phyloP scores from a whole-genome alignment of 2,888 invertebrate species.

The Melanostoma mellinum region DNA sequence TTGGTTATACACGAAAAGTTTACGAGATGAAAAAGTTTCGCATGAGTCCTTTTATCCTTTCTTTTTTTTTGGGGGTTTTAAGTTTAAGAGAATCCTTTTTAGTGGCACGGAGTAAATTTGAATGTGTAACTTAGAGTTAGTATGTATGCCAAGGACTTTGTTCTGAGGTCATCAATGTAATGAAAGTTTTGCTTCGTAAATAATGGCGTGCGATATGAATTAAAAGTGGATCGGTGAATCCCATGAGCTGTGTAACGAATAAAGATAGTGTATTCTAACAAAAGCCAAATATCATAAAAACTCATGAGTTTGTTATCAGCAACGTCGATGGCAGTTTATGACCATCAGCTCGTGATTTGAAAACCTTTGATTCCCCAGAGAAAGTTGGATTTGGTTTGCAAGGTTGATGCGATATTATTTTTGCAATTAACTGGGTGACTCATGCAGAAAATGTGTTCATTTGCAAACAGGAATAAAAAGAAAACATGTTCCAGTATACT shows the following conservation, averaged over 20 bases:
- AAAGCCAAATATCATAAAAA: not conserved
- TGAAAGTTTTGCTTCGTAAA: conserved; percentile 12
- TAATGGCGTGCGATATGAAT: conserved; percentile 11
- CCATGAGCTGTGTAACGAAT: not conserved
- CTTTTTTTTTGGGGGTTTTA: conserved; percentile 10
- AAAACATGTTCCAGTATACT: too few relatives aligned
- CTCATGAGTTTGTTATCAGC: not conserved
- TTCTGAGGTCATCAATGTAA: conserved; percentile 4
- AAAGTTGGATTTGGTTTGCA: too few relatives aligned
- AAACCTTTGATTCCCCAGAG: too few relatives aligned
- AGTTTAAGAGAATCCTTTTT: not conserved
- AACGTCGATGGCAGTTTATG: not conserved
- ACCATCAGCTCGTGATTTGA: not conserved
- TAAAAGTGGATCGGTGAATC: not conserved
- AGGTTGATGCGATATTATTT: too few relatives aligned
- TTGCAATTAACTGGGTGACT: too few relatives aligned
- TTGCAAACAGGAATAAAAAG: too few relatives aligned
- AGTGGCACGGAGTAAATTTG: conserved; percentile 30
- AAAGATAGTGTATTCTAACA: not conserved
- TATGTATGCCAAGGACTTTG: conserved; percentile 47
- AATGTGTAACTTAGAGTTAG: conserved; percentile 29
- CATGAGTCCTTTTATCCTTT: conserved; percentile 15
- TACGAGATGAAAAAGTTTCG: conserved; percentile 46
- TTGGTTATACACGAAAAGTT: conserved; percentile 48
- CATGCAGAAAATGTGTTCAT: too few relatives aligned